Percentiles rank a stretch among this genome's conserved stretches.
These are phyloP conservation scores for Malacoraja senta DNA, from an alignment of 2,797 vertebrate genomes.

Conservation along the genomic window DNA sequence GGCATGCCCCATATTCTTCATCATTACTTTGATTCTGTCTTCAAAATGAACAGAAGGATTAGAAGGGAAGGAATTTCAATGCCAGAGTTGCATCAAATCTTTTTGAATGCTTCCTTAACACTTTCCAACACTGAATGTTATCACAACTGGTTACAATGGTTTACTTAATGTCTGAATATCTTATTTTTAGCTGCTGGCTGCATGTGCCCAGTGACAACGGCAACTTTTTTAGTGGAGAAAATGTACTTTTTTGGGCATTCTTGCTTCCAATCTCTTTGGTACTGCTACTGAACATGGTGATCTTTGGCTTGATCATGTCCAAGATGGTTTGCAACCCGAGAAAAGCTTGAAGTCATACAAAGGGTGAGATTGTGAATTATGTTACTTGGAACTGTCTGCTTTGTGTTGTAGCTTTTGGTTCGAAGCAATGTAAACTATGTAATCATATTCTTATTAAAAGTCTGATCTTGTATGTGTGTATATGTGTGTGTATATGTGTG, in stretches of 20 bases:
- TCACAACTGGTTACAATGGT: not conserved
- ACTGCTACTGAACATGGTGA: not conserved
- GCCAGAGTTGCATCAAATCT: not conserved
- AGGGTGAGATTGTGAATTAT: not conserved
- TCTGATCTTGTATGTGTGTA: no score
- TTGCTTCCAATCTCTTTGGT: not conserved
- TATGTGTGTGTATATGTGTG: no score
- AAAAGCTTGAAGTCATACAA: not conserved
- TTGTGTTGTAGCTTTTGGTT: not conserved
- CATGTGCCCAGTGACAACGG: accelerated
- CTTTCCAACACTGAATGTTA: not conserved
- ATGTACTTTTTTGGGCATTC: conserved; percentile 20
- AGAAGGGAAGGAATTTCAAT: not conserved
- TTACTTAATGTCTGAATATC: not conserved
- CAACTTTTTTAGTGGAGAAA: not conserved
- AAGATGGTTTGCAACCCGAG: conserved; percentile 7
- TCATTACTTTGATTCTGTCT: not conserved
- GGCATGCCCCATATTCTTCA: not conserved
- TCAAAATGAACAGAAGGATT: not conserved
- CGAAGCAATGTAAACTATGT: not conserved
- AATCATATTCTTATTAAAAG: no score
- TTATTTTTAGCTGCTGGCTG: conserved; percentile 13
- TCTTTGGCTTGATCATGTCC: conserved; percentile 25
- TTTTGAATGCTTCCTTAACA: not conserved
- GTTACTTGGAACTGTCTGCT: not conserved